phyloP scores from a whole-genome alignment of 53 echinoderm and acorn worm genomes.

The Holothuria leucospilota region DNA sequence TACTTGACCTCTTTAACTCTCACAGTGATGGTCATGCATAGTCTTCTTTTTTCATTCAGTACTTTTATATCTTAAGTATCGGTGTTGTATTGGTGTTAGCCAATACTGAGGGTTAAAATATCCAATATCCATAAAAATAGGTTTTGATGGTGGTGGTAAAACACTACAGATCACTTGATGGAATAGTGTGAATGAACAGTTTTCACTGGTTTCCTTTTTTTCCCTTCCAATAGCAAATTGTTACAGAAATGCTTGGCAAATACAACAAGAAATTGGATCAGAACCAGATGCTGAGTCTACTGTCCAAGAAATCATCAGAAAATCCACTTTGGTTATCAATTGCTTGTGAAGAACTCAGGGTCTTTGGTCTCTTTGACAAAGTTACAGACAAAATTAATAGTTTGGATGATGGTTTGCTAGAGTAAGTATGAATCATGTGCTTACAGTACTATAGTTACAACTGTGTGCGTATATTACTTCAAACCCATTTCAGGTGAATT shows the following conservation, averaged over 20 bases:
- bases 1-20: too few species aligned
- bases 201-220: background rate
- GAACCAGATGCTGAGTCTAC: conserved; percentile 82
- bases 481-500: too few species aligned
- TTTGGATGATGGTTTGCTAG: conserved; percentile 85
- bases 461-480: too few species aligned
- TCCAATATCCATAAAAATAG: too few species aligned
- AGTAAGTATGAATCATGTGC: conserved; percentile 69
- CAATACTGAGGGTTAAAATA: too few species aligned
- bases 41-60: too few species aligned
- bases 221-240: conserved; percentile 71
- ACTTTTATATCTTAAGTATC: too few species aligned
- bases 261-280: conserved; percentile 94
- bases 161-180: too few species aligned
- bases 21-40: too few species aligned
- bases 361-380: conserved; percentile 90
- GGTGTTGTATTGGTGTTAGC: too few species aligned
- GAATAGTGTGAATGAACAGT: background rate
- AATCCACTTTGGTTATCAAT: conserved; percentile 96
- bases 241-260: conserved; percentile 85
- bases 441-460: too few species aligned
- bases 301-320: conserved; percentile 96
- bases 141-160: too few species aligned
- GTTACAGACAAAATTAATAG: conserved; percentile 97
- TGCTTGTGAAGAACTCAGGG: conserved; percentile 92